phyloP scores from a whole-genome alignment of 2,113 vertebrate species.

The Notothenia rossii region DNA sequence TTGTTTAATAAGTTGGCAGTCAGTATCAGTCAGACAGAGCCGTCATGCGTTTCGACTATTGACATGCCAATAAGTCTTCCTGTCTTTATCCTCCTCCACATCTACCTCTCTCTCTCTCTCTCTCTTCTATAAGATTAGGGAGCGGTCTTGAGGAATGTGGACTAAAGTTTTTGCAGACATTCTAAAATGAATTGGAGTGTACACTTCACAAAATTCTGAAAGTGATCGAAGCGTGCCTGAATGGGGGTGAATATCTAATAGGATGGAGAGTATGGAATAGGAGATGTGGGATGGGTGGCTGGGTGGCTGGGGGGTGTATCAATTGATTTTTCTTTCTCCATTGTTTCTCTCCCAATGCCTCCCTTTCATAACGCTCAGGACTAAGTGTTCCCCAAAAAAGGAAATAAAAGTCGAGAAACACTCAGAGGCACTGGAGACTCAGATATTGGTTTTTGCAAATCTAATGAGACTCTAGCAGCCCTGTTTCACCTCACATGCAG shows the following conservation, averaged over 20 bases:
- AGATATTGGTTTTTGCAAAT: constrained; percentile 60
- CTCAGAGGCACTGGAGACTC: constrained; percentile 35
- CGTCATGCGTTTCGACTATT: constrained; percentile 29
- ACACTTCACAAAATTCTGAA: constrained; percentile 52
- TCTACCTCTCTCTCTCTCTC: constrained; percentile 1
- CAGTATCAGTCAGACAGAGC: constrained; percentile 17
- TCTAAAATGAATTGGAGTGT: constrained; percentile 69
- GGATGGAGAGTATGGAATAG: constrained; percentile 4
- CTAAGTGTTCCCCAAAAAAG: constrained; percentile 18
- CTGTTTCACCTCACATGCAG: constrained; percentile 40
- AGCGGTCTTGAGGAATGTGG: constrained; percentile 69
- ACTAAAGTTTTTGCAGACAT: constrained; percentile 74
- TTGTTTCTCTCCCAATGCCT: constrained; percentile 42
- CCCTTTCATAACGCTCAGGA: constrained; percentile 3
- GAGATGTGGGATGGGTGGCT: not conserved
- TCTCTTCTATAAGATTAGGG: constrained; percentile 56
- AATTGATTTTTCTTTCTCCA: constrained; percentile 67
- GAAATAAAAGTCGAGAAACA: constrained; percentile 51
- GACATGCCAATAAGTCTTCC: constrained; percentile 28
- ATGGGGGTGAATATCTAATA: constrained; percentile 67
- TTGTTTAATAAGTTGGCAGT: constrained; percentile 50
- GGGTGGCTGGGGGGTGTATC: no score
- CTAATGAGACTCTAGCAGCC: constrained; percentile 56
- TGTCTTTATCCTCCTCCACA: not conserved
- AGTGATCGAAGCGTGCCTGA: constrained; percentile 61